Conservation (phyloP, 2,113 vertebrate genomes). For the Tenrec ecaudatus region DNA sequence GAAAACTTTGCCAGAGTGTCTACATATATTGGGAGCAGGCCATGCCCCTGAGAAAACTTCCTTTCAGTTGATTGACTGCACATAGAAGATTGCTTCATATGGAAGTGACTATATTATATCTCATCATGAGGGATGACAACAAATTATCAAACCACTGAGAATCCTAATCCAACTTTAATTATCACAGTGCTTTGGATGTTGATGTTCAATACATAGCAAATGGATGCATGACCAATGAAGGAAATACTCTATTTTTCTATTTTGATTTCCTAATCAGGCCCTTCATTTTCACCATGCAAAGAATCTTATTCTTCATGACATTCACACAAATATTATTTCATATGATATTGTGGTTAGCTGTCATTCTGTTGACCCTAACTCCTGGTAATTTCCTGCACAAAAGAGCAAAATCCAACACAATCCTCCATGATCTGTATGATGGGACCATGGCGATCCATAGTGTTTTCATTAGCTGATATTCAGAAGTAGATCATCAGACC, state of each 20-base stretch:
- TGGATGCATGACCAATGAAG: conserved; percentile 19
- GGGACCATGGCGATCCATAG: not conserved
- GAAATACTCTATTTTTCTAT: conserved; percentile 1
- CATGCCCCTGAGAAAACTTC: too few species aligned
- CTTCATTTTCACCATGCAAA: not conserved
- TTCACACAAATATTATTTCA: not conserved
- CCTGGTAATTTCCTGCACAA: not conserved
- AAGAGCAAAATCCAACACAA: not conserved
- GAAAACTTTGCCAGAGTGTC: too few species aligned
- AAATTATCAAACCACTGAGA: too few species aligned
- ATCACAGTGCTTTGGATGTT: not conserved
- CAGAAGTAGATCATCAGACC: not conserved
- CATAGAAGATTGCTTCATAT: too few species aligned
- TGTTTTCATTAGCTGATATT: not conserved
- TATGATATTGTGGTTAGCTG: not conserved
- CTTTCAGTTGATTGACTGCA: too few species aligned
- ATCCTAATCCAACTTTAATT: too few species aligned
- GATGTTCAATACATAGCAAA: conserved; percentile 27
- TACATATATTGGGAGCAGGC: too few species aligned
- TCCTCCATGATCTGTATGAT: not conserved
- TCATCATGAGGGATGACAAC: too few species aligned
- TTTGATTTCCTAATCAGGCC: conserved; percentile 23
- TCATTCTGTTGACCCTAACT: not conserved
- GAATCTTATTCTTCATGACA: not conserved
- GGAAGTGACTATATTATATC: too few species aligned